Evolutionary conservation across 2,113 vertebrate genomes (phyloP).

Genomic region (Callaeas wilsoni): DNA sequence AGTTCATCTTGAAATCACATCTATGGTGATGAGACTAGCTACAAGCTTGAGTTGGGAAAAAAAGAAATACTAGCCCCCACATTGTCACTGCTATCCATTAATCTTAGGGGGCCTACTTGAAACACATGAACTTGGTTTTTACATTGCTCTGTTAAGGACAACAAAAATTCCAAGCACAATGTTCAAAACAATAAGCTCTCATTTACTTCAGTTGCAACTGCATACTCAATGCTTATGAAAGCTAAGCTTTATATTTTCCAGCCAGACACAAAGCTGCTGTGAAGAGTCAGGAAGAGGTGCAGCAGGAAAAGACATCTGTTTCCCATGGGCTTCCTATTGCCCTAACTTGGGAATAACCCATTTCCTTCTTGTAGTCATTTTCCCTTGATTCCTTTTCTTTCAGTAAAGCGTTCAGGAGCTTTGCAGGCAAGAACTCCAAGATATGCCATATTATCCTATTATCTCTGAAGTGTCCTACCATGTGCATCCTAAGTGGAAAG

Average conservation of each 20-base stretch:
- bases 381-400: neutral
- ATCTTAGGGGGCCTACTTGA: neutral
- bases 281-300: neutral
- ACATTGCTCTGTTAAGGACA: neutral
- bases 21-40: neutral
- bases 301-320: neutral
- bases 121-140: neutral
- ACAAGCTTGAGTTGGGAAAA: neutral
- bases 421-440: neutral
- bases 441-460: fast-evolving
- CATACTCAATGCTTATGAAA: neutral
- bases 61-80: neutral
- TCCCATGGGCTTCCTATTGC: neutral
- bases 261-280: neutral
- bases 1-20: neutral
- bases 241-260: neutral
- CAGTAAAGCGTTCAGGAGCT: neutral
- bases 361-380: neutral
- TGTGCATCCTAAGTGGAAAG: fast-evolving
- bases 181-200: neutral
- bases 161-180: neutral
- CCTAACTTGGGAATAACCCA: neutral
- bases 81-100: neutral
- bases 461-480: neutral
- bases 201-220: neutral